These are phyloP conservation scores for Antheraea pernyi DNA, from an alignment of 1,140 invertebrate genomes.

Conservation along the genomic window DNA sequence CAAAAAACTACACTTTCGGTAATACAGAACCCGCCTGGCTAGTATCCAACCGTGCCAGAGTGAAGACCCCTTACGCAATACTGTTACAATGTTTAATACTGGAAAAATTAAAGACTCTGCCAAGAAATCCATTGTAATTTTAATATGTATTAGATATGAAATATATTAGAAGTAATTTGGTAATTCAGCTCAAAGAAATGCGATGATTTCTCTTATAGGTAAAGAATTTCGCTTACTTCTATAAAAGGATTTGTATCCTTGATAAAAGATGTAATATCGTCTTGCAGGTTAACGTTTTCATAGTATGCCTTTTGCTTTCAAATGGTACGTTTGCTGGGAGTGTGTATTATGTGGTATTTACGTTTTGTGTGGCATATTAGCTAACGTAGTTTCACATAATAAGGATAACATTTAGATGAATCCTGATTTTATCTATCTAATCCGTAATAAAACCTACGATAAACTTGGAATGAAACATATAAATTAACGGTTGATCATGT, in stretches of 20 bases:
- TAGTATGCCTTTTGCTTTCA: too few species aligned
- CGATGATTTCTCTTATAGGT: not conserved
- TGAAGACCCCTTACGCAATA: conserved; percentile 29
- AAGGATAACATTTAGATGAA: too few species aligned
- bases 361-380: too few species aligned
- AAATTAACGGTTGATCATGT: conserved; percentile 11
- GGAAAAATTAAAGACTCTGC: not conserved
- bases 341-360: too few species aligned
- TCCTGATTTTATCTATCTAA: too few species aligned
- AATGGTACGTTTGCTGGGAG: too few species aligned
- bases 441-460: too few species aligned
- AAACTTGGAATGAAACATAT: not conserved
- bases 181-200: not conserved
- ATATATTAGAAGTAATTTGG: not conserved
- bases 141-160: not conserved
- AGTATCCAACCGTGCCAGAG: conserved; percentile 40
- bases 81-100: conserved; percentile 5
- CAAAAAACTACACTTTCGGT: conserved; percentile 31
- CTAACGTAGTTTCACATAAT: too few species aligned
- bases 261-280: too few species aligned
- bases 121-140: not conserved
- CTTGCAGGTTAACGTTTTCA: too few species aligned
- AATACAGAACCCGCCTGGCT: conserved; percentile 33
- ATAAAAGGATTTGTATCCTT: not conserved
- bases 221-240: not conserved